These are phyloP conservation scores for Bombus breviceps DNA, from an alignment of 1,140 invertebrate species.

Conservation along the genomic window DNA sequence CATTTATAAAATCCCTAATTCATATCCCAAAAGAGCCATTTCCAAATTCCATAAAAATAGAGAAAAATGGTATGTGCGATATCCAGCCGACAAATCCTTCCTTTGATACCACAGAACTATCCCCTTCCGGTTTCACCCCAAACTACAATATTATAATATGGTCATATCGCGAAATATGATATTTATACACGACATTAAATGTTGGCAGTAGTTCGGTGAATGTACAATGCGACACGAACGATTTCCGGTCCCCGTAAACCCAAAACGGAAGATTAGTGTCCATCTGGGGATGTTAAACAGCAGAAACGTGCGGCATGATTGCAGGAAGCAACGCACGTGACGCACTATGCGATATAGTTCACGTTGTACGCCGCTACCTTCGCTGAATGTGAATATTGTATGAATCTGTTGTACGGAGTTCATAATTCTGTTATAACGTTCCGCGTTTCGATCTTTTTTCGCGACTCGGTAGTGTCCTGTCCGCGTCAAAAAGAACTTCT, in stretches of 20 bases:
- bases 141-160: no score
- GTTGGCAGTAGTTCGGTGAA: not conserved
- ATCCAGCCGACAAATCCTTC: not conserved
- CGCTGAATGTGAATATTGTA: slow-evolving; percentile 27
- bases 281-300: slow-evolving; percentile 47
- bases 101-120: not conserved
- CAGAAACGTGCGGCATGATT: slow-evolving; percentile 60
- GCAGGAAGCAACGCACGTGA: slow-evolving; percentile 64
- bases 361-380: not conserved
- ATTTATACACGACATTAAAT: not conserved
- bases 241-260: slow-evolving; percentile 63
- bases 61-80: no score
- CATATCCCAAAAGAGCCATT: not conserved
- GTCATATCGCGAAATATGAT: not conserved
- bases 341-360: slow-evolving; percentile 59
- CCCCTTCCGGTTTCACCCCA: not conserved
- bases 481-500: no score
- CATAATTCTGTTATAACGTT: not conserved
- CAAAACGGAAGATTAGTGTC: slow-evolving; percentile 44
- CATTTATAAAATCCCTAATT: no score
- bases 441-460: not conserved
- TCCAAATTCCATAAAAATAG: not conserved
- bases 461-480: no score
- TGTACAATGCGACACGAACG: slow-evolving; percentile 30
- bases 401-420: slow-evolving; percentile 25